Percentiles rank a stretch among this genome's conserved stretches.
Conservation (phyloP, 2,888 invertebrate species). For the Mystacides longicornis region DNA sequence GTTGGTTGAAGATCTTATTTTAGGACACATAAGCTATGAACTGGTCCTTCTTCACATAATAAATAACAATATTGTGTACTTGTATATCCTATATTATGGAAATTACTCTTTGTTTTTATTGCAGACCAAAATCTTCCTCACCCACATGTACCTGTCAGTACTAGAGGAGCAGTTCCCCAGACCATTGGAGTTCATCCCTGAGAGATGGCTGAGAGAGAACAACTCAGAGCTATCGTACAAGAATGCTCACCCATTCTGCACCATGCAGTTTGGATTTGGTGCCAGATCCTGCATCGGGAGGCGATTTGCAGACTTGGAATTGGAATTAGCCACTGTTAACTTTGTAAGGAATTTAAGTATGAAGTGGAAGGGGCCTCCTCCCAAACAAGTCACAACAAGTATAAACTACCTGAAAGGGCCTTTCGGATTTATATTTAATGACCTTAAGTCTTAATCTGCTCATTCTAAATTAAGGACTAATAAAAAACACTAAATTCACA, state of each 20-base stretch:
- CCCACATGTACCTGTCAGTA: conserved; percentile 57
- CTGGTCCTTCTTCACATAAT: too few relatives aligned
- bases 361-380: conserved; percentile 34
- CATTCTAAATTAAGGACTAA: background rate
- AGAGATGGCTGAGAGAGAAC: conserved; percentile 57
- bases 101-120: conserved; percentile 21
- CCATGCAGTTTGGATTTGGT: conserved; percentile 61
- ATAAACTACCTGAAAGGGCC: conserved; percentile 1
- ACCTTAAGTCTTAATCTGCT: background rate
- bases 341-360: conserved; percentile 32
- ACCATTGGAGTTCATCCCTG: conserved; percentile 61
- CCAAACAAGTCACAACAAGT: conserved; percentile 30
- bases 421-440: background rate
- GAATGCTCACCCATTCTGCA: conserved; percentile 52
- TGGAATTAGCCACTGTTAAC: conserved; percentile 39
- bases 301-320: conserved; percentile 54
- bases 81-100: background rate
- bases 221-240: conserved; percentile 38
- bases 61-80: background rate
- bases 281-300: conserved; percentile 60
- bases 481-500: background rate
- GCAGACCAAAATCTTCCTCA: conserved; percentile 60
- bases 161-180: conserved; percentile 57
- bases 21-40: too few relatives aligned
- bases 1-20: too few relatives aligned